Evolutionary conservation across 2,797 vertebrate species (phyloP), one percentile per base, ranked within the genome.

Genomic region (Sarcoramphus papa): DNA sequence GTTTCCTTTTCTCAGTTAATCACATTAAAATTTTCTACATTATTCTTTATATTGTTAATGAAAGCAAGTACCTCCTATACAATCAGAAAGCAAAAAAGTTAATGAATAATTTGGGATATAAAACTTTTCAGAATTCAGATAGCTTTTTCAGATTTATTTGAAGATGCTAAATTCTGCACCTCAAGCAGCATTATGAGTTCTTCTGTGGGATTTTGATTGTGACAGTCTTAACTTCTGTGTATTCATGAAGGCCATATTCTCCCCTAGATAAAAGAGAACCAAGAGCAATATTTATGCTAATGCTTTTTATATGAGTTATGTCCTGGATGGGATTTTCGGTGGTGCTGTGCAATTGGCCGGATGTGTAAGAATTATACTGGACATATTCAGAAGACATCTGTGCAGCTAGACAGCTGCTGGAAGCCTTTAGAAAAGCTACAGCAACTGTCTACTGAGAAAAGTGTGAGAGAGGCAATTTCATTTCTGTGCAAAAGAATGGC

Each of bases 151-250:
- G 64, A 92, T 87, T 92, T 19, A 40, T 79, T 64, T 75, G 63
- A 91, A 80, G 54, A 68, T 16, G 22, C 7, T 74, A 87, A 13
- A 82, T 70, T 89, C 57, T 50, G 17, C 24, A 59, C 27, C 17
- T 60, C 37, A 60, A 56, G 27, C 7, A 93, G 47, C 33, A 73
- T 98, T 98, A 99, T 2, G 98, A 99, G 88, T 98, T 99, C 97
- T 99, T 99, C 96, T 99, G 98, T 59, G 98, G 98, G 95, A 99
- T 98, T 98, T 98, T 99, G 96, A 99, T 97, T 47, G 98, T 98
- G 89, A 99, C 98, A 4, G 98, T 99, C 96, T 99, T 99, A 91
- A 99, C 95, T 95, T 99, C 99, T 37, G 98, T 99, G 81, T 99
- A 99, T 95, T 99, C 98, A 28, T 98, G 98, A 88, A 99, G 95